Evolutionary conservation across 2,113 vertebrate genomes (phyloP).

Genomic region (Brevimyrus niger): DNA sequence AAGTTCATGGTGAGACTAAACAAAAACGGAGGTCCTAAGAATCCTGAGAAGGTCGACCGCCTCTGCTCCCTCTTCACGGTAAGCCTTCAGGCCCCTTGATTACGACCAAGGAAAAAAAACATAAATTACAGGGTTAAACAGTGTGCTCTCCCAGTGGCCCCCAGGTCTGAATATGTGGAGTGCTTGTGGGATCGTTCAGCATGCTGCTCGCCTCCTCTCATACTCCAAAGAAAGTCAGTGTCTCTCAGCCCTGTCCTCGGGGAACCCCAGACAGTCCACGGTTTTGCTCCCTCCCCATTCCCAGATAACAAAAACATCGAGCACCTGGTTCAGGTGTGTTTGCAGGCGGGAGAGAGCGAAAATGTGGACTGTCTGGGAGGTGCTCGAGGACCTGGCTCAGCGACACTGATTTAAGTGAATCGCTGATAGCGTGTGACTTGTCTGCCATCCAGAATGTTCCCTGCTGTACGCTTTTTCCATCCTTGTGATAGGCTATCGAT

Average conservation of each 20-base stretch:
- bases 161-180: background rate
- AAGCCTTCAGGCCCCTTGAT: conserved; percentile 32
- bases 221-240: background rate
- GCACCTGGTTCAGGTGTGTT: background rate
- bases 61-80: conserved; percentile 95
- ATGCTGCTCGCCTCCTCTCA: background rate
- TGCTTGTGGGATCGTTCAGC: background rate
- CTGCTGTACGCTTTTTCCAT: background rate
- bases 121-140: background rate
- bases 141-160: background rate
- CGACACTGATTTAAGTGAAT: background rate
- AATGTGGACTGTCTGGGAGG: background rate
- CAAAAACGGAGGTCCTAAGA: conserved; percentile 92
- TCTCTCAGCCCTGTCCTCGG: background rate
- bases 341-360: background rate
- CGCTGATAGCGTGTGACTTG: background rate
- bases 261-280: background rate
- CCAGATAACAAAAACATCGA: background rate
- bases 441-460: background rate
- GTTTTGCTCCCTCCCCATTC: background rate
- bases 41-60: conserved; percentile 88
- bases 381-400: background rate
- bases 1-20: conserved; percentile 94
- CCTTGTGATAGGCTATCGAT: background rate
- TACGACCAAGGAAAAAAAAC: background rate